phyloP scores from a whole-genome alignment of 2,888 invertebrate species.

The Agriopis aurantiaria region DNA sequence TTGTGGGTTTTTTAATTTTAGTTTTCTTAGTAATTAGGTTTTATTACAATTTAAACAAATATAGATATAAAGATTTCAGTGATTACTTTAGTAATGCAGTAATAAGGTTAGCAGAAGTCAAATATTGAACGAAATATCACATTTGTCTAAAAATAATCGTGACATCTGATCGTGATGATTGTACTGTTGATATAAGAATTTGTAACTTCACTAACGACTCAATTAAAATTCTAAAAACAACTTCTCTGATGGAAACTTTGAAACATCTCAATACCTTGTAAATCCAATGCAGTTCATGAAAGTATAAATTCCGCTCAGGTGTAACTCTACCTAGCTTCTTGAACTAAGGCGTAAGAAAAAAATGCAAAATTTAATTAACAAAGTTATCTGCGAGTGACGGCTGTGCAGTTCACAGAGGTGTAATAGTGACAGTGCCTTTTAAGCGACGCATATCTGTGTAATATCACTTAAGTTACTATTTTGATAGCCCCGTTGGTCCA shows the following conservation, averaged over 20 bases:
- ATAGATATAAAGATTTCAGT: too few species aligned
- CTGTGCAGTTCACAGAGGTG: neutral
- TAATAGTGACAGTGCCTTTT: neutral
- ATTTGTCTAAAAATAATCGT: too few species aligned
- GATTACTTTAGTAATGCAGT: too few species aligned
- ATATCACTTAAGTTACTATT: constrained; percentile 2
- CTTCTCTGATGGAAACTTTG: constrained; percentile 36
- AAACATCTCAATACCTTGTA: constrained; percentile 39
- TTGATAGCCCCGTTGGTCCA: too few species aligned
- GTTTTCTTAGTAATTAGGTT: too few species aligned
- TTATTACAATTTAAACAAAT: too few species aligned
- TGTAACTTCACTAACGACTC: constrained; percentile 20
- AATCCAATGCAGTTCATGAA: constrained; percentile 60
- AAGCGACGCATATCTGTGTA: neutral
- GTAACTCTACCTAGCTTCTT: constrained; percentile 46
- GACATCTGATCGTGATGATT: too few species aligned
- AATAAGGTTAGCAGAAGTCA: neutral
- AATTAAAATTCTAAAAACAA: constrained; percentile 33
- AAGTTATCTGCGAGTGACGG: constrained; percentile 71
- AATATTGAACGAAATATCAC: too few species aligned
- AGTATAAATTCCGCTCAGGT: constrained; percentile 67
- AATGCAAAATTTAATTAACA: constrained; percentile 85
- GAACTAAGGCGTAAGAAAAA: constrained; percentile 53
- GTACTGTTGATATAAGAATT: constrained; percentile 2
- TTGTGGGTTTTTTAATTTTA: too few species aligned